Percentiles rank a stretch among this genome's conserved stretches.
phyloP scores from a whole-genome alignment of 2,113 vertebrate species.

The cattle (Bos taurus) region DNA sequence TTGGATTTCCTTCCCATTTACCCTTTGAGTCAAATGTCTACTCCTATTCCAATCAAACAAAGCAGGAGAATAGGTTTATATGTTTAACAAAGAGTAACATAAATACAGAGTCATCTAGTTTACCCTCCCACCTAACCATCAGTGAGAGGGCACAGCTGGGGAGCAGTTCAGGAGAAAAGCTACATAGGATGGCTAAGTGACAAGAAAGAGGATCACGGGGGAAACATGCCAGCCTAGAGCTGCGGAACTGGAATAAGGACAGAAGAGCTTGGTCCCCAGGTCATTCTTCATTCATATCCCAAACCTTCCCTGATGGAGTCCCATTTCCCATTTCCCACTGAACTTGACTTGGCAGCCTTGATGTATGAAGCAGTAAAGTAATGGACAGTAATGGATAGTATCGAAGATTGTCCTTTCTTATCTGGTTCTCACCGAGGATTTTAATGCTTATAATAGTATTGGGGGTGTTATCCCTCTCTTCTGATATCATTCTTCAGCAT shows the following conservation, averaged over 20 bases:
- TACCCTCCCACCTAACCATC: not conserved
- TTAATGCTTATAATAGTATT: not conserved
- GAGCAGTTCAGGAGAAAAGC: not conserved
- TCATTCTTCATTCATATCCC: not conserved
- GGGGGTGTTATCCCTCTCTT: not conserved
- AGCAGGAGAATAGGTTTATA: not conserved
- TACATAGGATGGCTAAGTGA: not conserved
- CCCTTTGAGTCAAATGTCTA: not conserved
- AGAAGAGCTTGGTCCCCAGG: not conserved
- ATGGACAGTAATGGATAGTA: constrained; percentile 32
- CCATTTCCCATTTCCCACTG: constrained; percentile 8
- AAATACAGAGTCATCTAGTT: not conserved
- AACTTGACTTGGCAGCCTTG: constrained; percentile 25
- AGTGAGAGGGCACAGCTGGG: not conserved
- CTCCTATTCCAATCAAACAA: not conserved
- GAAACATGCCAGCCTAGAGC: not conserved
- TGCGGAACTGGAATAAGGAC: not conserved
- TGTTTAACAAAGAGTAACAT: not conserved
- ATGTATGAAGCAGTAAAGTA: constrained; percentile 43
- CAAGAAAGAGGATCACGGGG: not conserved
- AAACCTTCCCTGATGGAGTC: not conserved
- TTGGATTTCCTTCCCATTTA: not conserved
- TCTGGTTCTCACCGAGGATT: constrained; percentile 24
- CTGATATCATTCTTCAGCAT: not conserved
- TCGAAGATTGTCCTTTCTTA: not conserved